Conservation (phyloP, 2,797 vertebrate species). For the Crocodylus rhombifer region DNA sequence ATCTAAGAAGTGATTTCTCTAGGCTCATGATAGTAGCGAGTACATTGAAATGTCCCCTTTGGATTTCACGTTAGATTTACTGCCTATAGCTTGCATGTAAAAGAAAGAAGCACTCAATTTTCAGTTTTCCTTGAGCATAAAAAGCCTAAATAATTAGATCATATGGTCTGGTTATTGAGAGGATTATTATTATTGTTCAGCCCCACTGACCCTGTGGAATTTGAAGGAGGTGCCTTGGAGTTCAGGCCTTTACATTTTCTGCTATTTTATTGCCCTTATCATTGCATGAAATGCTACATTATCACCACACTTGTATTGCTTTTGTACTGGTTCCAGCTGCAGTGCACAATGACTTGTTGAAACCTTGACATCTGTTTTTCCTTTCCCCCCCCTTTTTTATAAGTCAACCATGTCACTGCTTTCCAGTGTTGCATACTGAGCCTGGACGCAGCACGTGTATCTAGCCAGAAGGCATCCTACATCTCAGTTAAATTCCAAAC, state of each 20-base stretch:
- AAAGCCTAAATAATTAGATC: slow-evolving; percentile 32
- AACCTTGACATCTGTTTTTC: slow-evolving; percentile 64
- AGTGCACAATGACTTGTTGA: slow-evolving; percentile 52
- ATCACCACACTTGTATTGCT: slow-evolving; percentile 21
- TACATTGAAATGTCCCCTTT: slow-evolving; percentile 2
- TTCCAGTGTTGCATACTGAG: slow-evolving; percentile 20
- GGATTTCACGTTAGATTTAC: slow-evolving; percentile 43
- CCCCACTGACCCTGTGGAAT: slow-evolving; percentile 19
- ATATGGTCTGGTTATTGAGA: slow-evolving; percentile 51
- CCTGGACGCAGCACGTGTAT: slow-evolving; percentile 17
- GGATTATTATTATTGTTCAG: slow-evolving; percentile 32
- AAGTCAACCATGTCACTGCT: slow-evolving; percentile 47
- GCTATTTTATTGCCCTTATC: slow-evolving; percentile 54
- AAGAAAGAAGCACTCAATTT: slow-evolving; percentile 32
- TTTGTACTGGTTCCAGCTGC: slow-evolving; percentile 55
- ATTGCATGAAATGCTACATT: slow-evolving; percentile 59
- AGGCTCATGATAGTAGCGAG: background rate
- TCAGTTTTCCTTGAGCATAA: background rate
- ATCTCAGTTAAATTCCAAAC: background rate
- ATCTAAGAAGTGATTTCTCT: slow-evolving; percentile 14
- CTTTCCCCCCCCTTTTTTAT: slow-evolving; percentile 50
- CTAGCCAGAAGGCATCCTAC: background rate
- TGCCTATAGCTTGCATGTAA: background rate
- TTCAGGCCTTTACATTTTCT: slow-evolving; percentile 52
- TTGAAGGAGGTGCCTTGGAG: slow-evolving; percentile 7